Conservation (phyloP, 2,113 vertebrate genomes). For the Plestiodon gilberti region DNA sequence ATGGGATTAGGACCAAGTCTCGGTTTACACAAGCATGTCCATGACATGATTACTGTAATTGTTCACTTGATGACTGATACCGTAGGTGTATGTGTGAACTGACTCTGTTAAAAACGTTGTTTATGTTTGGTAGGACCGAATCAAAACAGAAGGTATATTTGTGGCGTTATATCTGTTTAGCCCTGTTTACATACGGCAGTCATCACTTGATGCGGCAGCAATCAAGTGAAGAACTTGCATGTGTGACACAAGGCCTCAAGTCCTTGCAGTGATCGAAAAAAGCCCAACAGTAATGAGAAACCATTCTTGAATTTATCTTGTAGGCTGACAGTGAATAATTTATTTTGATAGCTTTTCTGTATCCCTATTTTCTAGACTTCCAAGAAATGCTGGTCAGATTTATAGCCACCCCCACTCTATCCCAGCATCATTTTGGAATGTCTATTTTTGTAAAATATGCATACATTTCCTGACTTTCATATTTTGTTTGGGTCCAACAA, state of each 20-base stretch:
- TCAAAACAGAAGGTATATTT: background rate
- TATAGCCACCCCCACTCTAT: background rate
- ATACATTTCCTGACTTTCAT: background rate
- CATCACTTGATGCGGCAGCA: background rate
- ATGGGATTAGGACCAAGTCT: background rate
- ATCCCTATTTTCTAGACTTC: background rate
- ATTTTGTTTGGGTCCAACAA: background rate
- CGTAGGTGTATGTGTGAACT: background rate
- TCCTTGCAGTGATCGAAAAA: background rate
- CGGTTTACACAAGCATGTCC: background rate
- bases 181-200: background rate
- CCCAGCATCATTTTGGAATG: background rate
- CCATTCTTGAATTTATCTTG: background rate
- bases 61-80: background rate
- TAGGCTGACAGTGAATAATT: background rate
- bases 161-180: background rate
- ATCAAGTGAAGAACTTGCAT: background rate
- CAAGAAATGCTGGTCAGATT: background rate
- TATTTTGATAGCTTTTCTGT: background rate
- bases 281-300: accelerated
- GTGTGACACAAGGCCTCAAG: background rate
- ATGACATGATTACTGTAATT: background rate
- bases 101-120: background rate
- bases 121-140: background rate
- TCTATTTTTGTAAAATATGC: background rate